Percentiles rank a stretch among this genome's conserved stretches.
Conservation (phyloP, 2,888 invertebrate species). For the Axea sp. region DNA sequence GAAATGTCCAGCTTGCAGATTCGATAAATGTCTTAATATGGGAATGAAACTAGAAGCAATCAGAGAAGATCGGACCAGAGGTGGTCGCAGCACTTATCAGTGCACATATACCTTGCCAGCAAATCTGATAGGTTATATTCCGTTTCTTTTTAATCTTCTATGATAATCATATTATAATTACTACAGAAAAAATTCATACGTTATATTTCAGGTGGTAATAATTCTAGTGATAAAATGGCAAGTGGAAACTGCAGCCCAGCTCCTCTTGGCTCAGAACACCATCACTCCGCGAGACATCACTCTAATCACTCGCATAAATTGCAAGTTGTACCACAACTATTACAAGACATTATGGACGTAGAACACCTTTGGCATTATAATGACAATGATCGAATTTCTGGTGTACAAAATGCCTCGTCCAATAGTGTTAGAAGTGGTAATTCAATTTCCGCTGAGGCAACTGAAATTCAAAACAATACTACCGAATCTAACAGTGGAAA, state of each 20-base stretch:
- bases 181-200: too few relatives aligned
- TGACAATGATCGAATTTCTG: constrained; percentile 86
- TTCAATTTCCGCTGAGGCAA: constrained; percentile 7
- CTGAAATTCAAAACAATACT: constrained; percentile 10
- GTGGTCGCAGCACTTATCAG: constrained; percentile 97
- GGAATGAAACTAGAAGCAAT: constrained; percentile 99
- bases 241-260: constrained; percentile 76
- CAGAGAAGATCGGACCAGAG: constrained; percentile 95
- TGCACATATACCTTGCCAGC: constrained; percentile 94
- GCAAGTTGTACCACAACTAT: constrained; percentile 76
- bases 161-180: too few relatives aligned
- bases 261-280: constrained; percentile 74
- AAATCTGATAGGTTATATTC: constrained; percentile 78
- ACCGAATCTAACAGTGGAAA: constrained; percentile 49
- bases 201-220: constrained; percentile 80
- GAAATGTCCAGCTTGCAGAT: constrained; percentile 98
- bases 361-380: constrained; percentile 97
- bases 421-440: constrained; percentile 44
- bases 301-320: constrained; percentile 77
- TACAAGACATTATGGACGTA: constrained; percentile 96
- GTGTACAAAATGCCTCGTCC: constrained; percentile 78
- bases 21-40: constrained; percentile 96
- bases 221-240: constrained; percentile 79
- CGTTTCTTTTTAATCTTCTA: too few relatives aligned
- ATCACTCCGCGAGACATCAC: constrained; percentile 75